Percentiles rank a stretch among this genome's conserved stretches.
phyloP scores from a whole-genome alignment of 2,888 invertebrate species.

The Argynnis bischoffii region DNA sequence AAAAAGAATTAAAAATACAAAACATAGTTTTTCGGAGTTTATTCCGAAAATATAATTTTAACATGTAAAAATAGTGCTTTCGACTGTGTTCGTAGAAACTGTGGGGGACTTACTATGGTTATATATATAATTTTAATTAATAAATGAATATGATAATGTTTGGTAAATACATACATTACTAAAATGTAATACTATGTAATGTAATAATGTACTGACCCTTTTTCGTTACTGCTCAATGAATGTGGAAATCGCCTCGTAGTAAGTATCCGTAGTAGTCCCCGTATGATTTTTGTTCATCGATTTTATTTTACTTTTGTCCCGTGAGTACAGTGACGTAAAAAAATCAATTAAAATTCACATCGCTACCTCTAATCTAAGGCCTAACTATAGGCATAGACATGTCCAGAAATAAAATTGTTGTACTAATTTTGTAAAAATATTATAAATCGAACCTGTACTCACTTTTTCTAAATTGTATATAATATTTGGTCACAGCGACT shows the following conservation, averaged over 20 bases:
- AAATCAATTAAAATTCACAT: conserved; percentile 35
- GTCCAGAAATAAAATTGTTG: conserved; percentile 48
- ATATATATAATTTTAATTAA: neutral
- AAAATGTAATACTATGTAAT: neutral
- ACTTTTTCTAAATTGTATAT: conserved; percentile 50
- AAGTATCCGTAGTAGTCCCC: conserved; percentile 14
- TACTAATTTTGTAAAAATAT: conserved; percentile 54
- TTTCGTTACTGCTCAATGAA: neutral
- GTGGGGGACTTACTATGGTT: conserved; percentile 9
- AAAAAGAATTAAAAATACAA: neutral
- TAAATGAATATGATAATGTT: neutral
- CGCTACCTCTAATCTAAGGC: conserved; percentile 55
- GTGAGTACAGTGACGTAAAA: conserved; percentile 48
- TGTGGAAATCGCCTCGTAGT: neutral
- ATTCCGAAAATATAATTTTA: neutral
- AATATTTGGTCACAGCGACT: conserved; percentile 39
- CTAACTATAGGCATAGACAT: conserved; percentile 53
- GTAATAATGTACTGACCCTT: neutral
- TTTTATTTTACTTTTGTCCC: conserved; percentile 26
- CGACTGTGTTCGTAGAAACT: conserved; percentile 16
- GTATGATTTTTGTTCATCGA: neutral
- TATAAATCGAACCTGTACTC: conserved; percentile 58
- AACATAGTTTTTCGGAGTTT: neutral
- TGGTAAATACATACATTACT: neutral
- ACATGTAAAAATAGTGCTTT: neutral